These are phyloP conservation scores for Lynx canadensis DNA, from an alignment of 2,113 vertebrate genomes.

Conservation along the genomic window DNA sequence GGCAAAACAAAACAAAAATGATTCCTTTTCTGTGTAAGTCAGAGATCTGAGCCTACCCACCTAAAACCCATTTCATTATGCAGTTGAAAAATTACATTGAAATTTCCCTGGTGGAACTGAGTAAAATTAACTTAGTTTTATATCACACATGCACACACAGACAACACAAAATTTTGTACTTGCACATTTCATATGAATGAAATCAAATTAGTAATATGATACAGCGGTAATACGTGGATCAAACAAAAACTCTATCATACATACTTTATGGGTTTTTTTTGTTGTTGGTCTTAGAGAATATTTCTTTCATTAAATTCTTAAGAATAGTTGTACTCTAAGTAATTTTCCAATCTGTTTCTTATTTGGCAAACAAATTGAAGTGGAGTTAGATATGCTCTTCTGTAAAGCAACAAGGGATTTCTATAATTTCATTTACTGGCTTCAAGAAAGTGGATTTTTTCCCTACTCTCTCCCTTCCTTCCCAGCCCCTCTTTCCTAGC, in stretches of 20 bases:
- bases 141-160: neutral
- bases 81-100: slow-evolving; percentile 74
- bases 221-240: slow-evolving; percentile 49
- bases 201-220: slow-evolving; percentile 63
- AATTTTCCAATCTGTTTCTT: slow-evolving; percentile 38
- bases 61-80: slow-evolving; percentile 73
- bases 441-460: neutral
- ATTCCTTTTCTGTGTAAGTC: slow-evolving; percentile 51
- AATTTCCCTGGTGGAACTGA: slow-evolving; percentile 69
- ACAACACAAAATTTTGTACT: slow-evolving; percentile 58
- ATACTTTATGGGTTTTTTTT: neutral
- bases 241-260: slow-evolving; percentile 45
- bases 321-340: neutral
- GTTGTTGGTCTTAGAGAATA: slow-evolving; percentile 13
- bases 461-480: neutral
- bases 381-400: neutral
- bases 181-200: slow-evolving; percentile 64
- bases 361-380: slow-evolving; percentile 53
- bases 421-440: neutral
- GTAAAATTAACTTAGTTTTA: slow-evolving; percentile 78
- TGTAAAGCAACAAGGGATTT: slow-evolving; percentile 2
- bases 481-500: neutral
- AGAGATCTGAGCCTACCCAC: slow-evolving; percentile 37
- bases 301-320: slow-evolving; percentile 10
- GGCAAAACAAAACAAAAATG: slow-evolving; percentile 65